These are phyloP conservation scores for Sclerodermus sp. DNA, from an alignment of 2,888 invertebrate species.

Conservation along the genomic window DNA sequence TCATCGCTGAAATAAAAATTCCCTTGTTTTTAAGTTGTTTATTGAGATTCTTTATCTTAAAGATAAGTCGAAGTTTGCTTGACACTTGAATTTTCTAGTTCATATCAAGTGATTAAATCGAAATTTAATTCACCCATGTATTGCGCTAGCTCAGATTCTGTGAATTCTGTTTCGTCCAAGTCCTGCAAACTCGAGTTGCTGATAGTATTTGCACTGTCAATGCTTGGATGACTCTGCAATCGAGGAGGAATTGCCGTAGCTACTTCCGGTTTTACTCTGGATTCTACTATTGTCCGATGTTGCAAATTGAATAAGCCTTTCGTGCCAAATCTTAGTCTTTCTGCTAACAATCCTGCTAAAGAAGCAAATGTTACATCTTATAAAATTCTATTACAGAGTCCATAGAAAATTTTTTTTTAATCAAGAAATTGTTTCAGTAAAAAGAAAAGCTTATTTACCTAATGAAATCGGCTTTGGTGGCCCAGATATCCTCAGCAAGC, in stretches of 20 bases:
- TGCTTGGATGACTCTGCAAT: constrained; percentile 60
- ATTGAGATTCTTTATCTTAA: neutral
- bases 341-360: constrained; percentile 36
- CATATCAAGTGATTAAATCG: constrained; percentile 39
- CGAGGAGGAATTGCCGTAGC: constrained; percentile 49
- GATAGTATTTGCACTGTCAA: constrained; percentile 62
- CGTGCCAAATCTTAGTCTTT: constrained; percentile 41
- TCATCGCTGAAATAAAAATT: too few species aligned
- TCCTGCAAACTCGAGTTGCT: constrained; percentile 78
- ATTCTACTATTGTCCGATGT: constrained; percentile 10
- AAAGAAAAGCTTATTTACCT: constrained; percentile 27
- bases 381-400: too few species aligned
- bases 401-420: too few species aligned
- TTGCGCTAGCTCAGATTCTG: constrained; percentile 68
- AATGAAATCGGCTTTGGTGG: constrained; percentile 35
- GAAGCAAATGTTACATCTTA: neutral
- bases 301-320: constrained; percentile 48
- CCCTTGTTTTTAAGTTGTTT: neutral
- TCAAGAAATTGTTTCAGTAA: too few species aligned
- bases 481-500: constrained; percentile 49
- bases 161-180: constrained; percentile 69
- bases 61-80: neutral
- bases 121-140: constrained; percentile 71
- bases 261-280: constrained; percentile 28
- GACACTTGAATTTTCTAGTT: neutral